Percentiles rank a stretch among this genome's conserved stretches.
These are phyloP conservation scores for Drosophila ochracea DNA, from an alignment of 2,888 invertebrate genomes.

Conservation along the genomic window DNA sequence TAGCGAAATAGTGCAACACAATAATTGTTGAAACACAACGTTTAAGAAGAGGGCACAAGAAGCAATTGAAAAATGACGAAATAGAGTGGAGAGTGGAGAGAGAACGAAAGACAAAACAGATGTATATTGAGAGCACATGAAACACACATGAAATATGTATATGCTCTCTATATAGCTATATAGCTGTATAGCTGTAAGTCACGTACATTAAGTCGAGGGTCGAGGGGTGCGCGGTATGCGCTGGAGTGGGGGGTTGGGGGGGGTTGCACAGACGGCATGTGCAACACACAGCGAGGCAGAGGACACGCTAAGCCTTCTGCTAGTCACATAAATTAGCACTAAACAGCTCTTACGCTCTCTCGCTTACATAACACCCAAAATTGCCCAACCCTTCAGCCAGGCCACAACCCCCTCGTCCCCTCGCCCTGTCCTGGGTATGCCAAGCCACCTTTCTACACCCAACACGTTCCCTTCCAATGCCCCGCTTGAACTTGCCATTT, in stretches of 20 bases:
- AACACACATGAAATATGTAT: neutral
- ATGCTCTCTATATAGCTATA: neutral
- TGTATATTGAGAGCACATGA: neutral
- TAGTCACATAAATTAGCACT: slow-evolving; percentile 45
- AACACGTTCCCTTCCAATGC: neutral
- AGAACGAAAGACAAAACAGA: neutral
- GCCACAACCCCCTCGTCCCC: neutral
- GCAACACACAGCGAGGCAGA: neutral
- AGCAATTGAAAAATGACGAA: neutral
- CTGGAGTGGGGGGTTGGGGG: neutral
- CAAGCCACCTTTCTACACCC: neutral
- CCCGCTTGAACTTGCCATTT: slow-evolving; percentile 19
- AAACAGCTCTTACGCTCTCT: slow-evolving; percentile 13
- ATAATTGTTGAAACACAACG: neutral
- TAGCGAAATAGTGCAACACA: too few species aligned
- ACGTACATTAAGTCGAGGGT: neutral
- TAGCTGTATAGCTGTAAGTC: neutral
- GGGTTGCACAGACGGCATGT: neutral
- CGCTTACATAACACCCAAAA: neutral
- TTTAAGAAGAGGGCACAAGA: neutral
- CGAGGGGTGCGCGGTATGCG: too few species aligned
- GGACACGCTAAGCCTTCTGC: slow-evolving; percentile 23
- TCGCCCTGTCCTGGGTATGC: neutral
- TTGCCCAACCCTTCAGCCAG: too few species aligned
- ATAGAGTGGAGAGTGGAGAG: neutral